A percentile compares a stretch with the other conserved stretches of the same genome.
phyloP scores from a whole-genome alignment of 2,888 invertebrate genomes.

The Bhutanitis thaidina region DNA sequence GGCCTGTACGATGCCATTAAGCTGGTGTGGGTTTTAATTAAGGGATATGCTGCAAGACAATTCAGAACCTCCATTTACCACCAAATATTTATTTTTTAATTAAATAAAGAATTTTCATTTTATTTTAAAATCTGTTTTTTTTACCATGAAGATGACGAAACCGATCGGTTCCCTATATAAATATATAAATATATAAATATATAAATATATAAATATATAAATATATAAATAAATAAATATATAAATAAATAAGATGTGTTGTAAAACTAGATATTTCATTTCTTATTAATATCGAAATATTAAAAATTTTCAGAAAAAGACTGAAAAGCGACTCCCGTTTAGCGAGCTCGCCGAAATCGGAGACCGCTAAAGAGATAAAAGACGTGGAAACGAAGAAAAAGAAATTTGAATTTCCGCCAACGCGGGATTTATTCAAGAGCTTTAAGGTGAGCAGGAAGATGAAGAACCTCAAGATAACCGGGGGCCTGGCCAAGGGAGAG shows the following conservation, averaged over 20 bases:
- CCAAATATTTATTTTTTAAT: too few relatives aligned
- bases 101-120: too few relatives aligned
- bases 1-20: too few relatives aligned
- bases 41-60: too few relatives aligned
- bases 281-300: too few relatives aligned
- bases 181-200: background rate
- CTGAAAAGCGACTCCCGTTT: conserved; percentile 73
- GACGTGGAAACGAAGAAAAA: conserved; percentile 70
- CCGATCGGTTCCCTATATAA: too few relatives aligned
- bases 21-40: too few relatives aligned
- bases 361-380: conserved; percentile 51
- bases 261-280: too few relatives aligned
- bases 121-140: too few relatives aligned
- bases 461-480: conserved; percentile 58
- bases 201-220: background rate
- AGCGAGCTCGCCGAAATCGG: conserved; percentile 54
- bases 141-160: too few relatives aligned
- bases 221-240: background rate
- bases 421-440: conserved; percentile 68
- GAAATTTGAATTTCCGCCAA: conserved; percentile 71
- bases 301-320: conserved; percentile 53
- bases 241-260: too few relatives aligned
- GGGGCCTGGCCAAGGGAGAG: conserved; percentile 52
- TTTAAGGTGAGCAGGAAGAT: conserved; percentile 67
- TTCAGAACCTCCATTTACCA: too few relatives aligned